Base-by-base conservation (phyloP, 2,888 invertebrate species). In the Mythimna impura region DNA sequence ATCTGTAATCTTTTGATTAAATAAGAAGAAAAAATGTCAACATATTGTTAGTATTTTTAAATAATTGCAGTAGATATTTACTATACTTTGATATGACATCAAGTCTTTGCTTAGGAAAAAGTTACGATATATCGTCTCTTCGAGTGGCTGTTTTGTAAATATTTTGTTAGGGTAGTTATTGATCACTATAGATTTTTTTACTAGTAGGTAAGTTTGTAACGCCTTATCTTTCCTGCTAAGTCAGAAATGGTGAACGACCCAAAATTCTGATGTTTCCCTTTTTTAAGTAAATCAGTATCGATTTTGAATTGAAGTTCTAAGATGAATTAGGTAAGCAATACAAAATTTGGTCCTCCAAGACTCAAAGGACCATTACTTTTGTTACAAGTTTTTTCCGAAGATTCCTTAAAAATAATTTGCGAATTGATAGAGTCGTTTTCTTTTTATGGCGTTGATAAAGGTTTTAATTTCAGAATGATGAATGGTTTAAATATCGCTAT, bases 401-500 rank as follows among this genome's bases (percentile, higher is more conserved):
- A 34, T 7, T 5, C 25, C 3, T 0, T 20, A 8, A 52, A 50
- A 36, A 22, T 22, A 71, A 70, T 78, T 75, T 22, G 17, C 72
- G 8, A 22, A 40, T 78, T 30, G 3, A n/a, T 50, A 47, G 8
- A 30, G 43, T 43, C 40, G 14, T 25, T 61, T 47, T 43, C 17
- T 74, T 50, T 61, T 64, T 22, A 4, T 30, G 50, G 64, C 71
- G 52, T 62, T 57, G 77, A 76, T 76, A 78, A 78, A 76, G 69
- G 57, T 70, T 73, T 54, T 57, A 78, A 65, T 78, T 67, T 54
- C 22, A 47, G 22, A 52, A 67, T 72, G 82, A 82, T 80, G 57
- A 73, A 82, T 81, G 62, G 62, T 43, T 64, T 60, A 14, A 43
- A 43, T 78, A 73, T 73, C 79, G 79, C 47, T 73, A 82, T 79